Percentiles rank a stretch among this genome's conserved stretches.
Evolutionary conservation across 2,797 vertebrate genomes (phyloP).

Genomic region (Acanthurus lineatus): DNA sequence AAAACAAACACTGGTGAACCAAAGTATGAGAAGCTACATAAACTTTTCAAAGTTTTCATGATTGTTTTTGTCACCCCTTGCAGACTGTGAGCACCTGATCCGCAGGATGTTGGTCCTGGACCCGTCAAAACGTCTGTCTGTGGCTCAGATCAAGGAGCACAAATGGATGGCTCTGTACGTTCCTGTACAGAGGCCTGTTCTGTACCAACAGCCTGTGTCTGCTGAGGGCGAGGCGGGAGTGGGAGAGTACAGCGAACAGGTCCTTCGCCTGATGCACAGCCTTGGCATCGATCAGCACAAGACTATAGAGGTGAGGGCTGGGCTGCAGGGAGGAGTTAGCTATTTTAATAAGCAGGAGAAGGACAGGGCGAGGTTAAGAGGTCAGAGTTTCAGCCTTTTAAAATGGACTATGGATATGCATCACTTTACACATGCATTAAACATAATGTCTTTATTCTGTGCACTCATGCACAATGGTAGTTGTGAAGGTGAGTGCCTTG

Average conservation of each 20-base stretch:
- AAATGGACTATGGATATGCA: not conserved
- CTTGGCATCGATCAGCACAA: constrained; percentile 99
- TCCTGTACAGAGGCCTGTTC: constrained; percentile 91
- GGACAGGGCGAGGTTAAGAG: not conserved
- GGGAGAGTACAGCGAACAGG: constrained; percentile 96
- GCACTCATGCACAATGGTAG: not conserved
- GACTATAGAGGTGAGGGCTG: constrained; percentile 91
- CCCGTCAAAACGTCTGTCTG: constrained; percentile 93
- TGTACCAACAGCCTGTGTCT: constrained; percentile 88
- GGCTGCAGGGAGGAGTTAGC: not conserved
- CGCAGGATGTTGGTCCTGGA: constrained; percentile 98
- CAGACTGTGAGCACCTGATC: constrained; percentile 98
- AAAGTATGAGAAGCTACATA: not conserved
- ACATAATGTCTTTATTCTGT: not conserved
- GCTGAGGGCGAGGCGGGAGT: constrained; percentile 87
- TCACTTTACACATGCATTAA: not conserved
- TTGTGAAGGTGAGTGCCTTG: not conserved
- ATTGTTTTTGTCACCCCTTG: constrained; percentile 27
- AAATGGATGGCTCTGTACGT: constrained; percentile 97
- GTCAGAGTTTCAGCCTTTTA: constrained; percentile 9
- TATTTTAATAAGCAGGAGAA: not conserved
- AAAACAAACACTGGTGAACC: not conserved
- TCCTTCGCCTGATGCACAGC: constrained; percentile 97
- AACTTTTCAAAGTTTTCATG: not conserved
- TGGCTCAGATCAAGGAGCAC: constrained; percentile 98